Evolutionary conservation across 2,797 vertebrate genomes (phyloP), one percentile per base, ranked within the genome.

Genomic region (Pseudochaenichthys georgianus): DNA sequence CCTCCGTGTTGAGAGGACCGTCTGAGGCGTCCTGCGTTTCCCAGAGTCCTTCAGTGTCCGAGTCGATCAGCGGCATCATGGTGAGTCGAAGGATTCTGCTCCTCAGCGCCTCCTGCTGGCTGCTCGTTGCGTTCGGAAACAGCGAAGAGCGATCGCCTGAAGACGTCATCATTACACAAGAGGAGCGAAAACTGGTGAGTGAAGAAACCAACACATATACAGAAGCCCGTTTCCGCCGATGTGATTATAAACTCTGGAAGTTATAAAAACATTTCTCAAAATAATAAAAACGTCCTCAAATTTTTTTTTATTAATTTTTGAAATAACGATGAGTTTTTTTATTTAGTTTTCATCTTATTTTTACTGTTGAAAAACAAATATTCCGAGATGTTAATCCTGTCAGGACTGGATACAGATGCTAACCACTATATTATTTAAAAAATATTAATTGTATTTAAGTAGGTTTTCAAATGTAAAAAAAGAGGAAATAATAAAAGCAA

Each of bases 131-230:
- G 43, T 19, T 70, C 10, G 73, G 73, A 23, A 48, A 58, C 65
- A 77, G 83, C 1, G 63, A 83, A 43, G 71, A 81, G 64, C 64
- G 73, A 0, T 77, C 84, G 1, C 15, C 48, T 0, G 69, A 78
- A n/a, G 74, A 68, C 5, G 46, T 10, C 46, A 31, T 79, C 51
- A 53, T 87, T 64, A 77, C 75, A 0, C 70, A 31, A 13, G 79
- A 84, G 45, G 88, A 86, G 79, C 78, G 77, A 16, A 61, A 84
- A 21, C 80, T 84, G 85, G 83, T 87, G 77, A 89, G 85, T 74
- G 34, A 9, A 2, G 8, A 38, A 38, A 38, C 8, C 4, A 5
- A 28, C 28, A 28, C 4, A 28, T 28, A 38, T 9, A 38, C 34
- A 38, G 34, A 38, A 38, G 34, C 34, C 34, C 7, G 34, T 38